Evolutionary conservation across 2,888 invertebrate genomes (phyloP).

Genomic region (Dascillus cervinus): DNA sequence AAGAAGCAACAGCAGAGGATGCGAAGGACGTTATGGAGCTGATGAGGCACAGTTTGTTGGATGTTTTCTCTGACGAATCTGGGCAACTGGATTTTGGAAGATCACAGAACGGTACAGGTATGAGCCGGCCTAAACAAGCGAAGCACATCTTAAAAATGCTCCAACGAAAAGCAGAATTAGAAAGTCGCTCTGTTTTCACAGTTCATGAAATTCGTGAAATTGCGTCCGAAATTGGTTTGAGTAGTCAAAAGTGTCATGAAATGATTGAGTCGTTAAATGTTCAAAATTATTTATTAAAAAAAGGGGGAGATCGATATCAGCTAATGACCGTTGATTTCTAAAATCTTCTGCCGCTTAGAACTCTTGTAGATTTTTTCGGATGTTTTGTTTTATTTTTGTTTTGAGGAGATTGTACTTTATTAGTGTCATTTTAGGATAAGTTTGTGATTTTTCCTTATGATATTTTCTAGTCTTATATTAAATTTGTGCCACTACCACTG

Average conservation of each 20-base stretch:
- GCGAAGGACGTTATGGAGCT: constrained; percentile 82
- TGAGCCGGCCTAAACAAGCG: constrained; percentile 61
- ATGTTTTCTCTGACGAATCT: constrained; percentile 66
- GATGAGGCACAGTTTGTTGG: constrained; percentile 69
- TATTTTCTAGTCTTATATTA: too few species aligned
- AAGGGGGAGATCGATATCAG: constrained; percentile 46
- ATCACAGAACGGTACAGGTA: constrained; percentile 66
- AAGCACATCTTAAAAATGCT: constrained; percentile 15
- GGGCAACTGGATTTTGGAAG: constrained; percentile 57
- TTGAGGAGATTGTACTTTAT: too few species aligned
- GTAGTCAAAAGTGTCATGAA: constrained; percentile 55
- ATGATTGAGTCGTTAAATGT: constrained; percentile 73
- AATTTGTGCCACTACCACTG: too few species aligned
- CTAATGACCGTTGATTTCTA: constrained; percentile 25
- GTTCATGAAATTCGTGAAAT: constrained; percentile 69
- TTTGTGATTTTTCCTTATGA: too few species aligned
- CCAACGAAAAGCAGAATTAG: background rate
- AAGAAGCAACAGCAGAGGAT: constrained; percentile 70
- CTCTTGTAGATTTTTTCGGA: too few species aligned
- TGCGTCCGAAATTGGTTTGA: constrained; percentile 57
- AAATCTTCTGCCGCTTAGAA: too few species aligned
- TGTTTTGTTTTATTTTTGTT: too few species aligned
- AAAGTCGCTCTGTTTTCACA: constrained; percentile 66
- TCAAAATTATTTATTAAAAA: constrained; percentile 79
- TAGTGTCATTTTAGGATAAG: too few species aligned